Conservation (phyloP, 2,797 vertebrate genomes). For the Eidolon dupreanum region DNA sequence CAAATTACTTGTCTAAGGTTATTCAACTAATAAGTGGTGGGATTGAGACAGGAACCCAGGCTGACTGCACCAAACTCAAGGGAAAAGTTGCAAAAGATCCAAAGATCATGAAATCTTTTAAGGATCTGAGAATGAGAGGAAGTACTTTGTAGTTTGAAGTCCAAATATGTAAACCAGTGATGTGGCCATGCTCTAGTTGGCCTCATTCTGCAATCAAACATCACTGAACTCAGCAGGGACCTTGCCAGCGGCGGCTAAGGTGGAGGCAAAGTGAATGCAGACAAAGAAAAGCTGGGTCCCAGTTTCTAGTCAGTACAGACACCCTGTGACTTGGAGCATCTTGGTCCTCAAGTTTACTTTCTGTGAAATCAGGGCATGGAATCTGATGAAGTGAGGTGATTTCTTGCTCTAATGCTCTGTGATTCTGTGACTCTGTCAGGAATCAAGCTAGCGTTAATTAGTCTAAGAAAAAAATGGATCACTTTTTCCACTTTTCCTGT, state of each 20-base stretch:
- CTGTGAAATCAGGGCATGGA: neutral
- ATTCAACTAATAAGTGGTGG: neutral
- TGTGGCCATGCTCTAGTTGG: neutral
- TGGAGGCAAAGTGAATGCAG: neutral
- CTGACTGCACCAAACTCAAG: neutral
- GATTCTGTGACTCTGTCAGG: neutral
- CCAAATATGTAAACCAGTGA: neutral
- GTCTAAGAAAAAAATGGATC: neutral
- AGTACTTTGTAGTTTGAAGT: neutral
- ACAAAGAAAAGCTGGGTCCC: neutral
- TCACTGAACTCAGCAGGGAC: neutral
- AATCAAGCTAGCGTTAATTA: conserved; percentile 22
- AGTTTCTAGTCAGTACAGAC: neutral
- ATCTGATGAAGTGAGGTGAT: neutral
- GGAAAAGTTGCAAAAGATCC: neutral
- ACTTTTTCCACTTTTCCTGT: neutral
- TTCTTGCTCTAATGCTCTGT: neutral
- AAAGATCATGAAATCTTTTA: conserved; percentile 12
- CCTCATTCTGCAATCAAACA: neutral
- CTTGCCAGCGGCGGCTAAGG: neutral
- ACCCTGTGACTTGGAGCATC: neutral
- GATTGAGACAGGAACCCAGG: neutral
- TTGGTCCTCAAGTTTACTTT: neutral
- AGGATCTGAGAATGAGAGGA: neutral
- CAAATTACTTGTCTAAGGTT: neutral